Evolutionary conservation across 1,140 invertebrate species (phyloP), one percentile per base, ranked within the genome.

Genomic region (Bombus confusus): DNA sequence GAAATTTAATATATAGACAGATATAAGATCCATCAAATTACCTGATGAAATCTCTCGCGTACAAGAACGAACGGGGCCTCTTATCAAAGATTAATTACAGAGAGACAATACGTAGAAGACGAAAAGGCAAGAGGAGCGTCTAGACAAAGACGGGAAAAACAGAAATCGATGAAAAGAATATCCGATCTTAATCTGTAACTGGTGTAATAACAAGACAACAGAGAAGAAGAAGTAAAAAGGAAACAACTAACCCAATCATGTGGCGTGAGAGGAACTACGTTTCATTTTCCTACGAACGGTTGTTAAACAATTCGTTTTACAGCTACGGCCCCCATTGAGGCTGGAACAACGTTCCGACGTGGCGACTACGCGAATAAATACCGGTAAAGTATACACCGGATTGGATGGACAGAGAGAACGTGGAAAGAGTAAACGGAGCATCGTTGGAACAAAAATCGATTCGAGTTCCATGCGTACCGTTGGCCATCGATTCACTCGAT

Each of bases 1-100:
- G 75, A 78, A 85, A 87, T 79, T 87, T 79, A 72, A 83, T 87
- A 85, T 84, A 87, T 43, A 75, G 43, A 59, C 28, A 77, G 57
- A 62, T 57, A 43, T 84, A 72, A 80, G 83, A 72, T 73, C 59
- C 25, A 12, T 62, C 59, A 28, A 62, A 62, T 62, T n/a, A n/a
- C 28, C 59, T n/a, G 59, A 62, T 62, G 59, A 62, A 62, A 62
- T 62, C 59, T 1, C 28, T 62, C 59, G 59, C 59, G 28, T 62
- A 62, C 28, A n/a, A 62, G 28, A n/a, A 28, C 12, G 64, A 22
- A 34, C 64, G 15, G 18, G 47, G 0, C 47, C 47, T 52, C 47
- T 52, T 52, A 52, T 52, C 47, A 52, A 52, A 52, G 47, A 52
- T 22, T 37, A 22, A 25, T 18, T 22, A 22, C 66, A 3, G 6